phyloP scores from a whole-genome alignment of 2,888 invertebrate species.

The Agrochola circellaris region DNA sequence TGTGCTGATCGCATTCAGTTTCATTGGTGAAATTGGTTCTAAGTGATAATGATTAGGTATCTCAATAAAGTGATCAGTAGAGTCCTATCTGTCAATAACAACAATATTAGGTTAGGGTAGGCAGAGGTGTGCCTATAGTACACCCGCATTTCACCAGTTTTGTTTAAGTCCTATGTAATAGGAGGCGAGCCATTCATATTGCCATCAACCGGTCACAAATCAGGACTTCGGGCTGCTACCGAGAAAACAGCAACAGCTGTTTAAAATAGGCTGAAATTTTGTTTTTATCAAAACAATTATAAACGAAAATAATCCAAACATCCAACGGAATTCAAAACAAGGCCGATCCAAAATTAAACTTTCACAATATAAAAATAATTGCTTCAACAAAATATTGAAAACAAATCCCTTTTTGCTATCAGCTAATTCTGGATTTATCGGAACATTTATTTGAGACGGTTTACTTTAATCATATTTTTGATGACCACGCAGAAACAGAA shows the following conservation, averaged over 20 bases:
- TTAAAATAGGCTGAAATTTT: not conserved
- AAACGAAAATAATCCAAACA: not conserved
- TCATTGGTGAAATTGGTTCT: no score
- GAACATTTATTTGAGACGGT: constrained; percentile 5
- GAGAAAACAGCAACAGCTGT: not conserved
- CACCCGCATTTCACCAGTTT: no score
- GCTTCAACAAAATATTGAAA: not conserved
- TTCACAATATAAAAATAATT: not conserved
- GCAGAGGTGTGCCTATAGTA: no score
- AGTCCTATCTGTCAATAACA: not conserved
- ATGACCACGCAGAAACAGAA: constrained; percentile 36
- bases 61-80: not conserved
- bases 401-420: not conserved
- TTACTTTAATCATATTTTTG: constrained; percentile 43
- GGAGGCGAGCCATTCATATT: no score
- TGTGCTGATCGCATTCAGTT: no score
- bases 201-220: no score
- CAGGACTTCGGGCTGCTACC: not conserved
- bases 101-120: not conserved
- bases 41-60: not conserved
- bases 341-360: not conserved
- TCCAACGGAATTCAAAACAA: not conserved
- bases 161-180: no score
- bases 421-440: constrained; percentile 1
- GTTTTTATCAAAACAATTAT: not conserved